Percentiles rank a stretch among this genome's conserved stretches.
Evolutionary conservation across 2,797 vertebrate genomes (phyloP).

Genomic region (Bryconaethiops microstoma): DNA sequence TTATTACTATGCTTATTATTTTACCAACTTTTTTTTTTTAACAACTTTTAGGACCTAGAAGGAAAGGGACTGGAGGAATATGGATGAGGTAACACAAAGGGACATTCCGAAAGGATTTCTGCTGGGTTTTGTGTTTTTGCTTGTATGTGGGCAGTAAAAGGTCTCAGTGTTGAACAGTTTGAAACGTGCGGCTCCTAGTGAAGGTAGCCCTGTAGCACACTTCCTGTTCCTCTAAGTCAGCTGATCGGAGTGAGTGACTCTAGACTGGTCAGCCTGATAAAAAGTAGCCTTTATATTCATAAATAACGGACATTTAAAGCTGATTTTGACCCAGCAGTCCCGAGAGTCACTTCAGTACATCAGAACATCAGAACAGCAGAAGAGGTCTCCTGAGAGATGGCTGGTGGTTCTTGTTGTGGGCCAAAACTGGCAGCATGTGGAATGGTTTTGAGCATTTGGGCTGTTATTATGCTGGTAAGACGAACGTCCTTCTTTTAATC

Average conservation of each 20-base stretch:
- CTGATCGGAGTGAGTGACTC: slow-evolving; percentile 48
- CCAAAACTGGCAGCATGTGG: slow-evolving; percentile 86
- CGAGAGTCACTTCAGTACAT: background rate
- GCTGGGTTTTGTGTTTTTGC: background rate
- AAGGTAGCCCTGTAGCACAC: background rate
- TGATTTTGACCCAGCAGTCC: background rate
- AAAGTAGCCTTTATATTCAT: slow-evolving; percentile 14
- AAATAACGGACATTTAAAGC: slow-evolving; percentile 16
- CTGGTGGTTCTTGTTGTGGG: slow-evolving; percentile 81
- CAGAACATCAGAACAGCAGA: background rate
- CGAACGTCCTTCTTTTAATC: background rate
- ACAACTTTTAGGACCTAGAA: too few species aligned
- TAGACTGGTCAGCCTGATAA: slow-evolving; percentile 13
- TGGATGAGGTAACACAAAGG: too few species aligned
- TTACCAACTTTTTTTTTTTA: too few species aligned
- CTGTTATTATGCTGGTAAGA: slow-evolving; percentile 85
- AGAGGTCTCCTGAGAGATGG: slow-evolving; percentile 66
- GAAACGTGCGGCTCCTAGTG: slow-evolving; percentile 1
- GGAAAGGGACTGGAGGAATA: too few species aligned
- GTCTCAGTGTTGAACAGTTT: background rate
- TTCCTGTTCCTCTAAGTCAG: slow-evolving; percentile 54
- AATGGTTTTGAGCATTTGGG: slow-evolving; percentile 84
- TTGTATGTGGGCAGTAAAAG: background rate
- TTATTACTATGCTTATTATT: too few species aligned
- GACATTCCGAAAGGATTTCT: background rate